phyloP scores from a whole-genome alignment of 35 echinoderm and acorn worm species.

The Heliocidaris tuberculata region DNA sequence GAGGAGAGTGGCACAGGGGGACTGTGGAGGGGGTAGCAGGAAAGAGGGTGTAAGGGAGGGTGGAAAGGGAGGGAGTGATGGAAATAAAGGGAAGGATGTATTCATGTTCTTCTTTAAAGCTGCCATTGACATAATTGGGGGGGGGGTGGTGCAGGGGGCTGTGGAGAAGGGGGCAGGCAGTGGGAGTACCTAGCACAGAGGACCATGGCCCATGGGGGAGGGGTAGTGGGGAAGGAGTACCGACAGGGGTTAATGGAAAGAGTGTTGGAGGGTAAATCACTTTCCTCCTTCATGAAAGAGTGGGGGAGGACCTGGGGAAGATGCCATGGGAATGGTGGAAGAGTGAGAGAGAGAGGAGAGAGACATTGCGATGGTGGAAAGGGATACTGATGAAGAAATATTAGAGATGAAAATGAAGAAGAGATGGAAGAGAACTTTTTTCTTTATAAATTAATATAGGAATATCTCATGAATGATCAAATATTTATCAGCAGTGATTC shows the following conservation, averaged over 20 bases:
- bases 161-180: background rate
- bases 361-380: no score
- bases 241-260: no score
- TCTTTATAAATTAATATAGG: no score
- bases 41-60: background rate
- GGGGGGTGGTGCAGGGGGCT: background rate
- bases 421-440: no score
- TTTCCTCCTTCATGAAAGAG: no score
- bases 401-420: no score
- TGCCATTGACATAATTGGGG: background rate
- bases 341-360: no score
- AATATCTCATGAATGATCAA: no score
- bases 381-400: no score
- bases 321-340: background rate
- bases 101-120: background rate
- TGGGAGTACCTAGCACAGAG: background rate
- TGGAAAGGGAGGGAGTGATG: background rate
- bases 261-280: no score
- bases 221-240: no score
- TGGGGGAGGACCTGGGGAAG: no score
- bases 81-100: background rate
- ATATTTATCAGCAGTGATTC: background rate
- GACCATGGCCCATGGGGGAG: background rate
- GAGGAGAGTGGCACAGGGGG: background rate
- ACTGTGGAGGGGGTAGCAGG: background rate